Evolutionary conservation across 2,888 invertebrate species (phyloP), one percentile per base, ranked within the genome.

Genomic region (Eudemis profundana): DNA sequence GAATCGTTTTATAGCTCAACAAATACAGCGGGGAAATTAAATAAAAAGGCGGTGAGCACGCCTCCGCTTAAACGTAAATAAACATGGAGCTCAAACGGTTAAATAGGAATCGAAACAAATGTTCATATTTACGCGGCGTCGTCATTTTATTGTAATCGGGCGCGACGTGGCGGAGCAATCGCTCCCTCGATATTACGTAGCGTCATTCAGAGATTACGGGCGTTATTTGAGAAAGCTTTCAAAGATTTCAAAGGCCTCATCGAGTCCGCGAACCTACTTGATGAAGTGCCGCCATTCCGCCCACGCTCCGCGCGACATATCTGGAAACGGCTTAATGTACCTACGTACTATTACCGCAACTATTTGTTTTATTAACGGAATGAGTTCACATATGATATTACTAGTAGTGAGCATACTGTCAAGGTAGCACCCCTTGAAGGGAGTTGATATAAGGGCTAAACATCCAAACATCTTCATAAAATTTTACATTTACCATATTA

Each of bases 171-270:
- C 44, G 14, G 17, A 38, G 36, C 59, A 47, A 65, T 65, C 27
- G 44, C 15, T 72, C 64, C 66, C 54, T 67, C 66, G 67, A 66
- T 60, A 66, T 70, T 68, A 61, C 69, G 67, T 53, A 68, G 68
- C 69, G 68, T 68, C 66, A 69, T 69, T 70, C 67, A 66, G 62
- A 70, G 73, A 75, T 76, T 75, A 74, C 66, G 64, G 61, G 51
- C 69, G 68, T 69, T 74, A 71, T 74, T 72, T 63, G 70, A 60
- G 69, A 71, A 73, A 70, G 73, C 72, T 75, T 74, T 67, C 67
- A 71, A 67, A 69, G 63, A 63, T 69, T 67, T 68, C 60, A 62
- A 68, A 67, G 65, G 68, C 62, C 59, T 68, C 66, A 64, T 47
- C 66, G 61, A 51, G 64, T 46, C 67, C 62, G 59, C 57, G 60